Percentiles rank a stretch among this genome's conserved stretches.
These are phyloP conservation scores for Mionectes olivaceus DNA, from an alignment of 2,797 vertebrate genomes.

Conservation along the genomic window DNA sequence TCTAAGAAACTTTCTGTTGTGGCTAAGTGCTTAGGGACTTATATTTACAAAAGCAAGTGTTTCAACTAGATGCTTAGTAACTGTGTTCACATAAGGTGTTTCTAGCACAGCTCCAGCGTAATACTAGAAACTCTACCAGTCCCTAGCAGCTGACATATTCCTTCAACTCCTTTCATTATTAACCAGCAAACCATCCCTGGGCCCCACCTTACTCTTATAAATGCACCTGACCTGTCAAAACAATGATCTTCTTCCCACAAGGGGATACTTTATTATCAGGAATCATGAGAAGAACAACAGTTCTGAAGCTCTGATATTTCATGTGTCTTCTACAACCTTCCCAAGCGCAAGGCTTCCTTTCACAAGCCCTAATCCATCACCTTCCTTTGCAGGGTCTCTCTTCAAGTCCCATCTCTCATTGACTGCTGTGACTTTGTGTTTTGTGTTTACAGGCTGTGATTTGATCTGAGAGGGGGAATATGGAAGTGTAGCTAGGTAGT, in stretches of 20 bases:
- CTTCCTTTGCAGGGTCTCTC: background rate
- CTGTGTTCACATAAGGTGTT: background rate
- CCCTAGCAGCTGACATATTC: background rate
- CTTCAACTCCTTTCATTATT: background rate
- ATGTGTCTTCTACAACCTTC: fast-evolving
- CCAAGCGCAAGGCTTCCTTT: background rate
- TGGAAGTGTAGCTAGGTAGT: background rate
- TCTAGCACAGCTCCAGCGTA: background rate
- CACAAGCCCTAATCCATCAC: background rate
- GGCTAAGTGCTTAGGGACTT: background rate
- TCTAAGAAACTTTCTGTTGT: background rate
- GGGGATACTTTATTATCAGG: background rate
- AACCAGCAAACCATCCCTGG: background rate
- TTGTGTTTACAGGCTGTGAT: background rate
- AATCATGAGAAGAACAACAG: background rate
- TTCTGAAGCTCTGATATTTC: background rate
- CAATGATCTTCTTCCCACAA: background rate
- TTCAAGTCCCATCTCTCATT: fast-evolving
- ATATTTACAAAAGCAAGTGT: background rate
- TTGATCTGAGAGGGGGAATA: background rate
- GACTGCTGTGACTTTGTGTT: background rate
- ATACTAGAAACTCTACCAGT: background rate
- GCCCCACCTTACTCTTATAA: background rate
- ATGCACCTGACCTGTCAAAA: background rate
- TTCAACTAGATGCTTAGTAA: background rate